Percentiles rank a stretch among this genome's conserved stretches.
Evolutionary conservation across 2,113 vertebrate species (phyloP).

Genomic region (Hippopotamus amphibius): DNA sequence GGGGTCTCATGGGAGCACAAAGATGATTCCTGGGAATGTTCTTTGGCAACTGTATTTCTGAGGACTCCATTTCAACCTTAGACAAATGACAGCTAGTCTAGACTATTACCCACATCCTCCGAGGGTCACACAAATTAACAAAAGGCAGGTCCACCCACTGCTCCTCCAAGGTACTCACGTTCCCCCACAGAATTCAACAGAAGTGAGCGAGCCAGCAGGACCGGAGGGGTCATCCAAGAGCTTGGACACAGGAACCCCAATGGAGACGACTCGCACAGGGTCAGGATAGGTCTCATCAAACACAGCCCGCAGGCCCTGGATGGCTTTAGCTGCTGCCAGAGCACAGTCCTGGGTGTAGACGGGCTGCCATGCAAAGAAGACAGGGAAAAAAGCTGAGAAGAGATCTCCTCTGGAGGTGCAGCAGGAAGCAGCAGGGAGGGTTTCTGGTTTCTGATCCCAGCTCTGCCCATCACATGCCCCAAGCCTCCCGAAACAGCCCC

Average conservation of each 20-base stretch:
- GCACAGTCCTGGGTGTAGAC: constrained; percentile 94
- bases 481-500: background rate
- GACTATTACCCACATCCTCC: background rate
- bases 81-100: background rate
- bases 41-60: background rate
- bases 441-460: background rate
- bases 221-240: constrained; percentile 94
- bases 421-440: background rate
- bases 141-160: too few relatives aligned
- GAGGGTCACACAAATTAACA: background rate
- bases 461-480: background rate
- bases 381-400: background rate
- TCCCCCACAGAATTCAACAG: constrained; percentile 97
- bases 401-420: background rate
- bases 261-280: constrained; percentile 96
- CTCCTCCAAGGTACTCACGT: constrained; percentile 90
- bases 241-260: constrained; percentile 93
- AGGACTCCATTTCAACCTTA: background rate
- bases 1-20: background rate
- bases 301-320: constrained; percentile 97
- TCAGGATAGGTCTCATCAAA: constrained; percentile 99
- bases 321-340: constrained; percentile 95
- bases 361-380: constrained; percentile 82
- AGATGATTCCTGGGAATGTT: background rate
- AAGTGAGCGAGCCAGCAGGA: constrained; percentile 93